Conservation (phyloP, 2,113 vertebrate species). For the Caranx ignobilis region DNA sequence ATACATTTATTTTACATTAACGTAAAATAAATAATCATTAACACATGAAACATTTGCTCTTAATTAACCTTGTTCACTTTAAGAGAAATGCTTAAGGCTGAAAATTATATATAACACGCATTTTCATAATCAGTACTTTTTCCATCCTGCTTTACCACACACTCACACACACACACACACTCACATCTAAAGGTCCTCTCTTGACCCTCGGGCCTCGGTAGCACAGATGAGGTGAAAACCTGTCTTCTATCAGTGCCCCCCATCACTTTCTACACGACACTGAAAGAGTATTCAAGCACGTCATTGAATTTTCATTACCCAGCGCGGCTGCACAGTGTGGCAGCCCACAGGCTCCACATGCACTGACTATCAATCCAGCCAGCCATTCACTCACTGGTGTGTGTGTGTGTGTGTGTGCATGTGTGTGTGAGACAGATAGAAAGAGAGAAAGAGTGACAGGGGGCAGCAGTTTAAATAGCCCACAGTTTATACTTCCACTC, state of each 20-base stretch:
- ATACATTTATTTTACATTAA: too few species aligned
- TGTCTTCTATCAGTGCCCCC: neutral
- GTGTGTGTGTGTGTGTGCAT: constrained; percentile 7
- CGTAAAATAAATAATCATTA: neutral
- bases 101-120: neutral
- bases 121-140: neutral
- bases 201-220: neutral
- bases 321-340: neutral
- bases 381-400: neutral
- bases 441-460: neutral
- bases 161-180: too few species aligned
- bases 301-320: constrained; percentile 40
- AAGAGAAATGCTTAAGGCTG: neutral
- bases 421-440: neutral
- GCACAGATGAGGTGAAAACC: neutral
- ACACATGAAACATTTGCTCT: neutral
- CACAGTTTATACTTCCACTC: constrained; percentile 16
- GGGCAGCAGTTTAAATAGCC: constrained; percentile 13
- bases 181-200: neutral
- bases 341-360: neutral
- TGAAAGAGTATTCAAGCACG: neutral
- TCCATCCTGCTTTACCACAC: neutral
- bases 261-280: neutral
- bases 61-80: neutral
- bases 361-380: constrained; percentile 4